These are phyloP conservation scores for Craniophora ligustri DNA, from an alignment of 2,888 invertebrate genomes.

Conservation along the genomic window DNA sequence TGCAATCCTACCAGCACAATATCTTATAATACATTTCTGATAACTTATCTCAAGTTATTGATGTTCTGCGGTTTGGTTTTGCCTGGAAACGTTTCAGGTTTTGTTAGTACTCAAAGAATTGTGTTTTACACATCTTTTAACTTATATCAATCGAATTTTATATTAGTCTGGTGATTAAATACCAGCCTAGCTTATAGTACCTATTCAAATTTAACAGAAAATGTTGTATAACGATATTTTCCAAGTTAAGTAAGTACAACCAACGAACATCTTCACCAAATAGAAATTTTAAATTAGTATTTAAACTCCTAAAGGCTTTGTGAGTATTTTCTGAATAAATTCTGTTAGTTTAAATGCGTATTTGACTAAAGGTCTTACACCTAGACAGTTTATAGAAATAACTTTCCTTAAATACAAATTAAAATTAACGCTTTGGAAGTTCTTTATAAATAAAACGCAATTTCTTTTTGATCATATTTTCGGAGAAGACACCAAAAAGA, in stretches of 20 bases:
- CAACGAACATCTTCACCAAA: background rate
- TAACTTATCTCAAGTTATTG: no score
- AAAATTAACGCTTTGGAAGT: no score
- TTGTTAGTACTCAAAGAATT: no score
- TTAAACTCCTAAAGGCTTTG: background rate
- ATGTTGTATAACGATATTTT: slow-evolving; percentile 2
- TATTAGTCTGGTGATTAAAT: background rate
- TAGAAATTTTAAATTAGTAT: slow-evolving; percentile 6
- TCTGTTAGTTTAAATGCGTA: no score
- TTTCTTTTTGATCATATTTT: background rate
- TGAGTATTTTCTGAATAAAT: background rate
- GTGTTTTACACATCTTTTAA: background rate
- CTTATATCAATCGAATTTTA: no score
- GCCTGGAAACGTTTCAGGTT: no score
- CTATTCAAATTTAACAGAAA: background rate
- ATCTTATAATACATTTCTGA: no score
- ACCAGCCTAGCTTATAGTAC: background rate
- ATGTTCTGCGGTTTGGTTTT: background rate
- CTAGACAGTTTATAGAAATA: no score
- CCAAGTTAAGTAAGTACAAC: background rate
- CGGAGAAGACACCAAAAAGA: background rate
- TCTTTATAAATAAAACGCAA: no score
- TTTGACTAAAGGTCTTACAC: no score
- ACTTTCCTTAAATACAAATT: no score
- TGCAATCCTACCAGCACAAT: slow-evolving; percentile 4